Base-by-base conservation (phyloP, 1,140 invertebrate genomes). In the Drosophila ironensis region DNA sequence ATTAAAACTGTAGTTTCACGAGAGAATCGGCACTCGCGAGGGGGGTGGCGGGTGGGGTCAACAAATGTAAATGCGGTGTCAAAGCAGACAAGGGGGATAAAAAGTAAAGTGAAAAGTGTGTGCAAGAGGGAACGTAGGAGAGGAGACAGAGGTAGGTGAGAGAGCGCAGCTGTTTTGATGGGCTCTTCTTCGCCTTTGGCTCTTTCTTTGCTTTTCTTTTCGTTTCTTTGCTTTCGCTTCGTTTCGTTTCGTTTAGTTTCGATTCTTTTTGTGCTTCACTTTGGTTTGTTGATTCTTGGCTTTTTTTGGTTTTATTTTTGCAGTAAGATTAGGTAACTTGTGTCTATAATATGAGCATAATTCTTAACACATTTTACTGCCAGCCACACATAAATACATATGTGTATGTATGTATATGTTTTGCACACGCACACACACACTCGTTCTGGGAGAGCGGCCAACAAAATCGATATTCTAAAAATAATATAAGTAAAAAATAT, bases 401-500 rank as follows among this genome's bases (percentile, higher is more conserved):
- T 73, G 54, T 60, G n/a, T 60, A 68, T 57, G 60, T 47, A 63
- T 56, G 66, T 56, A 60, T 60, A 67, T 72, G 25, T 45, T 52
- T 28, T 33, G 56, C 19, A 64, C 41, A 82, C 45, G 61, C 52
- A 61, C 48, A 57, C 28, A 48, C 25, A 27, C 46, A 67, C 19
- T 16, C 24, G 35, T 46, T 48, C 35, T 42, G 47, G 37, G 45
- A 48, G 48, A 69, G 71, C 67, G 71, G 68, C 54, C 72, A 71
- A 86, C 80, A 86, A 86, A 86, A 86, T 86, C 80, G 81, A 86
- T 86, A 86, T 86, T 86, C 80, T 86, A 86, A 86, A 86, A 86
- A 86, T 86, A 86, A 86, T 86, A 86, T 86, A 84, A 72, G 76
- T 84, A 84, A 84, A 86, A 78, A 77, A 73, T 78, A 76, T 77